These are phyloP conservation scores for Molorchus minor DNA, from an alignment of 2,888 invertebrate species.

Conservation along the genomic window DNA sequence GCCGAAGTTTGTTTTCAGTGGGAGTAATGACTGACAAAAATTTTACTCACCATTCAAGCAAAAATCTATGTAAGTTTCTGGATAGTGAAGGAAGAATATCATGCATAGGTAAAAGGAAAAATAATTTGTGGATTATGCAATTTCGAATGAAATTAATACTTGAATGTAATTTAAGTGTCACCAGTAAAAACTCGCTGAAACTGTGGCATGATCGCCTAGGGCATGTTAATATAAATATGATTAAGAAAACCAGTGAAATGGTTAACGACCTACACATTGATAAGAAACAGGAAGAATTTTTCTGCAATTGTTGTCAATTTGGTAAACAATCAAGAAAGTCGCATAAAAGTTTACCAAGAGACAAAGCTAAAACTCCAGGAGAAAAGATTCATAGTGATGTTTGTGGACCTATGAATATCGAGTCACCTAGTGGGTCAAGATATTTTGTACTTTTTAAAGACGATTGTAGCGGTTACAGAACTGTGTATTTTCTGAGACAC, in stretches of 20 bases:
- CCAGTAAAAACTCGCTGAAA: conserved; percentile 21
- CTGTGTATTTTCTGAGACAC: conserved; percentile 38
- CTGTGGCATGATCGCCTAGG: conserved; percentile 45
- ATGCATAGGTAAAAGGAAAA: neutral
- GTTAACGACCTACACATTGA: conserved; percentile 30
- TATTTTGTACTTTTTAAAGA: conserved; percentile 43
- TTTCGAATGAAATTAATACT: neutral
- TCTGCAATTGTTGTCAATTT: conserved; percentile 39
- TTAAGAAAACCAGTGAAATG: conserved; percentile 18
- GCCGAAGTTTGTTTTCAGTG: conserved; percentile 3
- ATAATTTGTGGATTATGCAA: conserved; percentile 2
- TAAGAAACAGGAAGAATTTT: conserved; percentile 29
- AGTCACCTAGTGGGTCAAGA: conserved; percentile 31
- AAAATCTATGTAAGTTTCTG: no score
- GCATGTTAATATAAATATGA: conserved; percentile 34
- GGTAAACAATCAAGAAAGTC: conserved; percentile 36
- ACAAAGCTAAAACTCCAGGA: conserved; percentile 29
- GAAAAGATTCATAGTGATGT: conserved; percentile 39
- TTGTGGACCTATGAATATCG: conserved; percentile 33
- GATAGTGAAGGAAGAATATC: neutral
- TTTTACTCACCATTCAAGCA: neutral
- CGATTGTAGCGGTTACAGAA: conserved; percentile 31
- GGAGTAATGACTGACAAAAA: conserved; percentile 3
- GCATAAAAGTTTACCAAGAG: conserved; percentile 16
- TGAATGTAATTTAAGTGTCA: conserved; percentile 6